Evolutionary conservation across 2,113 vertebrate genomes (phyloP), one percentile per base, ranked within the genome.

Genomic region (Mastomys natalensis): DNA sequence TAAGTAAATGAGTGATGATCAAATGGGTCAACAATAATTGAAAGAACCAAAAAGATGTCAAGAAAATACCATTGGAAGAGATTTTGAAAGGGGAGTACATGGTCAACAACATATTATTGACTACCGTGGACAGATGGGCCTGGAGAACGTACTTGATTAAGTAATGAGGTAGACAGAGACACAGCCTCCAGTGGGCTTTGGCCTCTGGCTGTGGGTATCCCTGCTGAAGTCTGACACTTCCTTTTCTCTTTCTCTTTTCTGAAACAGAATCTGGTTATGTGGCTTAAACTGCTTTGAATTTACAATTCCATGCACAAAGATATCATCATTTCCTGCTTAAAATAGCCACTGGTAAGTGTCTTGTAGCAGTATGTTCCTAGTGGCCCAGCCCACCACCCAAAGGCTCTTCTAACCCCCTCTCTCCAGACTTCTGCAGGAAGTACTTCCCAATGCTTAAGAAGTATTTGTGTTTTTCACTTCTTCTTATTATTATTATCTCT

Each of bases 61-160:
- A 43, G n/a, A 92, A 62, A 94, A 55, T 58, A 4, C 29, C n/a
- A 86, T 37, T 34, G 87, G 21, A 81, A 95, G 82, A 91, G 29
- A 92, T 60, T 72, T 62, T 11, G 10, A 60, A 95, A 80, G 15
- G 8, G 11, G 29, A 22, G 7, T n/a, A 24, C 84, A 66, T 78
- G 43, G 29, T 62, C 31, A 87, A 34, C 26, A 40, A 19, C 31
- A 21, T 40, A 45, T 68, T 64, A 66, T 16, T 64, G 15, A 2
- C 1, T 76, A 22, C 19, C 45, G 37, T 4, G 2, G 9, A 4
- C 53, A 3, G 62, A 73, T 13, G 31, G 37, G 43, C 51, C 43
- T 68, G 5, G 34, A 17, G 26, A 86, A 89, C 21, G 34, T 10
- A n/a, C 58, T 34, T 22, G 7, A 10, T 86, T 64, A 66, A 58